Conservation (phyloP, 2,888 invertebrate genomes). For the Eristalis arbustorum region DNA sequence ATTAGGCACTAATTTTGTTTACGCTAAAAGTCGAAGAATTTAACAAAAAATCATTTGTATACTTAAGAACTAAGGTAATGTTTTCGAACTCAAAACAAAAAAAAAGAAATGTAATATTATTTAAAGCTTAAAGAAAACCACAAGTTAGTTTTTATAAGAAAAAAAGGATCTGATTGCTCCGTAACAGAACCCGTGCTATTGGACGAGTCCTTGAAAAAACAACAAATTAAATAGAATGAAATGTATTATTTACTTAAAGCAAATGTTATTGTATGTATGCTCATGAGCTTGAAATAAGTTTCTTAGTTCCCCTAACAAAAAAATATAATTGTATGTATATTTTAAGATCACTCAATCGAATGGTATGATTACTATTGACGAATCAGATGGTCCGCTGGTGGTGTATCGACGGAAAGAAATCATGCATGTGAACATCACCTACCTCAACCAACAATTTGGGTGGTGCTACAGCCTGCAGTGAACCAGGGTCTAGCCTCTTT, state of each 20-base stretch:
- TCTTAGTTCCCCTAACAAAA: neutral
- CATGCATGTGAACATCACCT: too few relatives aligned
- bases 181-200: neutral
- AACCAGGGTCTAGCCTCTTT: too few relatives aligned
- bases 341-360: neutral
- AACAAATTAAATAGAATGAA: neutral
- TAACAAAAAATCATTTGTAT: slow-evolving; percentile 36
- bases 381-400: too few relatives aligned
- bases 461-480: too few relatives aligned
- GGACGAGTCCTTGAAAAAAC: neutral
- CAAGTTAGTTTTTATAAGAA: slow-evolving; percentile 30
- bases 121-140: slow-evolving; percentile 50
- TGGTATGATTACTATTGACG: neutral
- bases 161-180: neutral
- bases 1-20: slow-evolving; percentile 30
- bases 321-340: neutral
- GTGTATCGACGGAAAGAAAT: too few relatives aligned
- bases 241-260: neutral
- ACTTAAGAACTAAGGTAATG: slow-evolving; percentile 48
- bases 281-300: neutral
- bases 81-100: slow-evolving; percentile 13
- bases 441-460: too few relatives aligned
- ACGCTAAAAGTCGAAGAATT: neutral
- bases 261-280: neutral
- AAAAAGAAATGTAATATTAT: slow-evolving; percentile 2